Percentiles rank a stretch among this genome's conserved stretches.
Conservation (phyloP, 1,140 invertebrate genomes). For the Helicorthomorpha holstii region DNA sequence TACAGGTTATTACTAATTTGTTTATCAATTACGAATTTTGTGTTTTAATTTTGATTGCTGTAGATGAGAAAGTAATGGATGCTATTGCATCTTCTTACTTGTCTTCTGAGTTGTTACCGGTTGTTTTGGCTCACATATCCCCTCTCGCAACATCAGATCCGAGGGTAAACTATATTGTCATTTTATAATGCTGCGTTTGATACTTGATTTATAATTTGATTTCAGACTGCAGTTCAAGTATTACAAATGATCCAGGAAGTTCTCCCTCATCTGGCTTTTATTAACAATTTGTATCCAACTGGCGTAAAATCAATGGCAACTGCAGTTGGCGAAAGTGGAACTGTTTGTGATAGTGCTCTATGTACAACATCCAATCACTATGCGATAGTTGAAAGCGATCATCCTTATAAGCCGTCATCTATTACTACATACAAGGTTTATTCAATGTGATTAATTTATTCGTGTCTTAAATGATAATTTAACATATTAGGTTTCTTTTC, state of each 20-base stretch:
- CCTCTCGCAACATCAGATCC: slow-evolving; percentile 63
- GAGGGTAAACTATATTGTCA: slow-evolving; percentile 34
- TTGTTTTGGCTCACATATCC: slow-evolving; percentile 61
- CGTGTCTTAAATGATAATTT: neutral
- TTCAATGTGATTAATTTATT: neutral
- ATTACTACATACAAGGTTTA: slow-evolving; percentile 64
- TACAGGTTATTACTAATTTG: slow-evolving; percentile 27
- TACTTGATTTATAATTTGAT: slow-evolving; percentile 5
- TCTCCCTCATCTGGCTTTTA: slow-evolving; percentile 66
- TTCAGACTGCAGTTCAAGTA: slow-evolving; percentile 71
- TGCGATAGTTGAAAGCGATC: slow-evolving; percentile 84
- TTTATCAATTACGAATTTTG: slow-evolving; percentile 18
- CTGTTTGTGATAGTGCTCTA: slow-evolving; percentile 11
- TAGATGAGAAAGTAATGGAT: slow-evolving; percentile 13
- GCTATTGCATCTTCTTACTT: slow-evolving; percentile 29
- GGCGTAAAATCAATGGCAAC: neutral
- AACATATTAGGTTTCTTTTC: slow-evolving; percentile 60
- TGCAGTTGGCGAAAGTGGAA: neutral
- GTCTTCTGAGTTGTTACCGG: slow-evolving; percentile 55
- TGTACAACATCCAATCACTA: slow-evolving; percentile 59
- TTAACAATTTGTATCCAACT: slow-evolving; percentile 39
- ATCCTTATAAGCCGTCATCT: slow-evolving; percentile 83
- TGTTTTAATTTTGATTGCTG: slow-evolving; percentile 11
- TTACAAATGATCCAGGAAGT: slow-evolving; percentile 78
- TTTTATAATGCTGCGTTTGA: slow-evolving; percentile 22